Evolutionary conservation across 2,888 invertebrate genomes (phyloP), one percentile per base, ranked within the genome.

Genomic region (Palloptera scutellata): DNA sequence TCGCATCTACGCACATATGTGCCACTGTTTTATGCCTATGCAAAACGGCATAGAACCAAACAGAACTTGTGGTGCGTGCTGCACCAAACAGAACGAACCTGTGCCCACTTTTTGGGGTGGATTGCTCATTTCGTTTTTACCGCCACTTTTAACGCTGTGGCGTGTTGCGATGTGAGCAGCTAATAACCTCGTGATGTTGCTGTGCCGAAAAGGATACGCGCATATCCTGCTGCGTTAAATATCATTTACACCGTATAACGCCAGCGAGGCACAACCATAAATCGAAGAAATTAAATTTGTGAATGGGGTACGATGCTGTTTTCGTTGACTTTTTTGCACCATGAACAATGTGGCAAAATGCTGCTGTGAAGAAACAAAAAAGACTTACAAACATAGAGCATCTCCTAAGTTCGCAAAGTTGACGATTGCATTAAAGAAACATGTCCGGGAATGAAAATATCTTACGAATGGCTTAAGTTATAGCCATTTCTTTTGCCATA

Each of bases 201-300:
- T 64, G 52, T 64, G 52, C 20, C 66, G 43, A 60, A 70, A 68
- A 64, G 64, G 72, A 64, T 70, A 64, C 60, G 64, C 64, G 60
- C 62, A 42, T 66, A 57, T 72, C 82, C 79, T 73, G 81, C 82
- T 76, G 81, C 55, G 78, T 74, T 78, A 75, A 73, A 75, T 76
- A 73, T 71, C 78, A 73, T 76, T 76, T 77, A 75, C 63, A 71
- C 40, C 63, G 45, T 66, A 59, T 30, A 15, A 42, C 52, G 30
- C 66, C 51, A 48, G 41, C 59, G 63, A 68, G 67, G 62, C 68
- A 71, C 68, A 64, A 72, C 67, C 68, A 74, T 74, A 74, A 74
- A 72, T 73, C 63, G 74, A 69, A 68, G 64, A 75, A 75, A 75
- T 75, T 74, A 71, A 75, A 75, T 74, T 67, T 71, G 66, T 55